phyloP scores from a whole-genome alignment of 2,797 vertebrate genomes.

The Scolopax rusticola region DNA sequence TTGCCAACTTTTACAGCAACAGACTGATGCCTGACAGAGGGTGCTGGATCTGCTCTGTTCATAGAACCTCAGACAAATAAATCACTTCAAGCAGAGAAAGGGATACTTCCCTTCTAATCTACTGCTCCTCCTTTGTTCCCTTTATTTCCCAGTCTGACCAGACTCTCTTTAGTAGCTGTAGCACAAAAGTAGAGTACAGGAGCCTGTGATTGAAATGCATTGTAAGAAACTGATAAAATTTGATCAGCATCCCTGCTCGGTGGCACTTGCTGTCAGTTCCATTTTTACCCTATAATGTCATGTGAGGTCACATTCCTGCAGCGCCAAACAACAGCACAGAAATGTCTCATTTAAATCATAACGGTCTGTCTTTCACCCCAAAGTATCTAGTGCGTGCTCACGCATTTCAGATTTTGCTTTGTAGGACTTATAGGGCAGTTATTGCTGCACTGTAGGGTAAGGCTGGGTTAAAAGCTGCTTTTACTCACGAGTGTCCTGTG shows the following conservation, averaged over 20 bases:
- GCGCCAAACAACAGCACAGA: neutral
- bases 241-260: neutral
- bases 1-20: constrained; percentile 68
- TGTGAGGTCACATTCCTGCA: neutral
- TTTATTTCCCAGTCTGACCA: neutral
- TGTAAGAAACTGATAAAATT: neutral
- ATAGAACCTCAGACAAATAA: neutral
- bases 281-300: neutral
- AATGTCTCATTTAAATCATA: constrained; percentile 2
- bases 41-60: neutral
- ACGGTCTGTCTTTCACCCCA: neutral
- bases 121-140: neutral
- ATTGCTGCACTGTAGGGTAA: neutral
- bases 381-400: neutral
- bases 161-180: neutral
- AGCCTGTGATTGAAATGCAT: neutral
- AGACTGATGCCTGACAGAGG: neutral
- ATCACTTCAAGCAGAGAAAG: neutral
- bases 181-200: neutral
- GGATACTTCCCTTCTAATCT: neutral
- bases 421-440: neutral
- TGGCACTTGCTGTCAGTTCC: neutral
- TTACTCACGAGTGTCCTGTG: neutral
- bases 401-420: neutral
- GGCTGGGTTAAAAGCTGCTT: neutral